These are phyloP conservation scores for Drosophila meridiana DNA, from an alignment of 2,888 invertebrate genomes.

Conservation along the genomic window DNA sequence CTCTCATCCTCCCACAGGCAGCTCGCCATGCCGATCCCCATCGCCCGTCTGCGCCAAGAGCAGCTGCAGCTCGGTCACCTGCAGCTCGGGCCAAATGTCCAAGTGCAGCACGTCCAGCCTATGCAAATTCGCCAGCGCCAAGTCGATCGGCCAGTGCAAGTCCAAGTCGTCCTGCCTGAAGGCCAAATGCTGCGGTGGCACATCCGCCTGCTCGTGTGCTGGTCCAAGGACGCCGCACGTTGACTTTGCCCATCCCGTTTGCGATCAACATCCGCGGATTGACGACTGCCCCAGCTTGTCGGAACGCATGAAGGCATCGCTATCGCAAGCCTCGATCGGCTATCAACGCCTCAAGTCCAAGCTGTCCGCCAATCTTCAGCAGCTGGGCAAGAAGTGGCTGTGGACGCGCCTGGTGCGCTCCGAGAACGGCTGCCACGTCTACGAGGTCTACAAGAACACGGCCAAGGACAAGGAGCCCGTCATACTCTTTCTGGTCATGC, in stretches of 20 bases:
- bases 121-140: slow-evolving; percentile 6
- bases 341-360: slow-evolving; percentile 62
- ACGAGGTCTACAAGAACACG: slow-evolving; percentile 75
- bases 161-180: slow-evolving; percentile 1
- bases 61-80: background rate
- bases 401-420: slow-evolving; percentile 71
- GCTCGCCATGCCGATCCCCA: background rate
- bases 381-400: slow-evolving; percentile 54
- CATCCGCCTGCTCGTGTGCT: background rate
- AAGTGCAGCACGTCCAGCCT: slow-evolving; percentile 20
- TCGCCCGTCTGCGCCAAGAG: background rate
- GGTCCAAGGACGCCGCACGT: slow-evolving; percentile 48
- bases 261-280: background rate
- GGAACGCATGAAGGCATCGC: slow-evolving; percentile 53
- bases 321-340: slow-evolving; percentile 67
- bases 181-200: background rate
- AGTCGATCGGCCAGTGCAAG: slow-evolving; percentile 7
- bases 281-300: slow-evolving; percentile 9
- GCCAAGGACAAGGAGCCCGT: slow-evolving; percentile 36
- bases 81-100: background rate
- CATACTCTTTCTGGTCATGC: slow-evolving; percentile 73
- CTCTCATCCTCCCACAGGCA: background rate
- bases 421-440: slow-evolving; percentile 69
- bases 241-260: slow-evolving; percentile 59
- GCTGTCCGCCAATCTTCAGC: slow-evolving; percentile 6